Evolutionary conservation across 2,797 vertebrate genomes (phyloP).

Genomic region (Danionella dracula): DNA sequence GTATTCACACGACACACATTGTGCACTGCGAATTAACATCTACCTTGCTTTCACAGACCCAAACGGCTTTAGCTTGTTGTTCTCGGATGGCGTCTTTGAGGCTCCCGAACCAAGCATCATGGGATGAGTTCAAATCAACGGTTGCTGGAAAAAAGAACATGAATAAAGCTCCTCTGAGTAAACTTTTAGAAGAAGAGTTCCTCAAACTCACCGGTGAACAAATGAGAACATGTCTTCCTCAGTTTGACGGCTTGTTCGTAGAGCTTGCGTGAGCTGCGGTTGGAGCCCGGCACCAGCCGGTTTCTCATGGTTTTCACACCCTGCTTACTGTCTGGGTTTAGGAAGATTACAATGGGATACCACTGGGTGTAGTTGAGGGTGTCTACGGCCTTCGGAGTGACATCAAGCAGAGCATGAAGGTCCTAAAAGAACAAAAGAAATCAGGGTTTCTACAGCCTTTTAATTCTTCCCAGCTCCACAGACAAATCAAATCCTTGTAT

Average conservation of each 20-base stretch:
- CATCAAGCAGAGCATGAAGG: conserved; percentile 87
- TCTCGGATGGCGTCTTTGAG: conserved; percentile 85
- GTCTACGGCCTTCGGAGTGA: conserved; percentile 97
- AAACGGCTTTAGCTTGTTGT: conserved; percentile 88
- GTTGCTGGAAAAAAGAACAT: conserved; percentile 61
- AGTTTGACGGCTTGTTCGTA: conserved; percentile 91
- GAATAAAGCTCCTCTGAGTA: too few relatives aligned
- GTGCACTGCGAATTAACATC: conserved; percentile 20
- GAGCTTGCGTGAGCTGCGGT: conserved; percentile 87
- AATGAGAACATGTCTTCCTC: conserved; percentile 85
- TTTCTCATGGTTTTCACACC: conserved; percentile 92
- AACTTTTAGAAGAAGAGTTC: not conserved
- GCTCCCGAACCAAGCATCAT: conserved; percentile 91
- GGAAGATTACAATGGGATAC: conserved; percentile 96
- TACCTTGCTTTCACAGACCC: conserved; percentile 97
- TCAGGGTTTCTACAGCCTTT: too few relatives aligned
- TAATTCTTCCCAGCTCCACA: too few relatives aligned
- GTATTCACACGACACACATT: too few relatives aligned
- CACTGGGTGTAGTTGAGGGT: conserved; percentile 97
- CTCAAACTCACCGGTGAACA: conserved; percentile 81
- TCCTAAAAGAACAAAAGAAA: conserved; percentile 64
- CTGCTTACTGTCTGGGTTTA: conserved; percentile 91
- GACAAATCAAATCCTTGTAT: too few relatives aligned
- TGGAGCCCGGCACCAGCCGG: conserved; percentile 82
- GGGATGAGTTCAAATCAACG: conserved; percentile 83